Evolutionary conservation across 2,888 invertebrate genomes (phyloP), one percentile per base, ranked within the genome.

Genomic region (Andrena flavipes): DNA sequence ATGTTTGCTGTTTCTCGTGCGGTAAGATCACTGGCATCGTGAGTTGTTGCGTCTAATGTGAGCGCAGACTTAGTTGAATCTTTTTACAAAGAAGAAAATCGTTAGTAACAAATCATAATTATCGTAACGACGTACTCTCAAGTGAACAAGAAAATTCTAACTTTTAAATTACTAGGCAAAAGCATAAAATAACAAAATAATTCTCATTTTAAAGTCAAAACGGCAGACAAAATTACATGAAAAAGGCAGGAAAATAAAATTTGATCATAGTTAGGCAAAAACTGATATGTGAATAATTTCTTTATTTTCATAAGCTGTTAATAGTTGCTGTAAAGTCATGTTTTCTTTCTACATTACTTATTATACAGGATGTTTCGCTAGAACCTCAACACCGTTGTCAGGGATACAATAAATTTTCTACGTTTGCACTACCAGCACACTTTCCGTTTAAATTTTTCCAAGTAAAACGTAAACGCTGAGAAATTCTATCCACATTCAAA

Each of bases 31-130:
- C 86, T 92, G 74, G 92, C 90, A 84, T 93, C 93, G 87, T 93
- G 93, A 64, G 91, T 82, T 73, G 92, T 90, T 69, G 93, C 87
- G 56, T 94, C 93, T 85, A 94, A 86, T 72, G 91, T 88, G 20
- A 93, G 89, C 51, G 91, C 88, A 48, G 92, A 90, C 87, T 93
- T 94, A 23, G 92, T 90, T 70, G 93, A 91, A 88, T 93, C 93
- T 92, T 89, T 82, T 87, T 84, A 81, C 67, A 78, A 75, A 84
- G 20, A 88, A 78, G 70, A 72, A 70, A 80, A 74, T 54, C 49
- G 56, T 64, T 65, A 71, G 67, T 81, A 33, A 80, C 64, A 78
- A 79, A 74, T 59, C 35, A 60, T 65, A 62, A 62, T 33, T 20
- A 35, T 60, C 1, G 7, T 13, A 8, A 29, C 13, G 65, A 49